These are phyloP conservation scores for Siniperca chuatsi DNA, from an alignment of 2,113 vertebrate species.

Conservation along the genomic window DNA sequence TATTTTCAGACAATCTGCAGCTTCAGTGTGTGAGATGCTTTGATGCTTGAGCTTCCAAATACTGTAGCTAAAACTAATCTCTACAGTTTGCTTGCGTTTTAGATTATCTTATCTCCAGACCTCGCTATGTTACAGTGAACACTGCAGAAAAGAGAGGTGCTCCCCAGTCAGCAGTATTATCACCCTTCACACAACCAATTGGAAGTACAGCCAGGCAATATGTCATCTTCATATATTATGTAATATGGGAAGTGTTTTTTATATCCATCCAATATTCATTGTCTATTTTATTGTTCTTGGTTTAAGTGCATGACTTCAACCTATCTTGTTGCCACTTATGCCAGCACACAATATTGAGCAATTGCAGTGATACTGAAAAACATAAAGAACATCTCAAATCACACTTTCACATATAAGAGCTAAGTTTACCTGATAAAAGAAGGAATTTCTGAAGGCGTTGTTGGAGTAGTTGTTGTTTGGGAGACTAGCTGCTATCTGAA, in stretches of 20 bases:
- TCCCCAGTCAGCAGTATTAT: neutral
- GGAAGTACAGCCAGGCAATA: neutral
- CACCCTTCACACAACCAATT: neutral
- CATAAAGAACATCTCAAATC: neutral
- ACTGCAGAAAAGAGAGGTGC: neutral
- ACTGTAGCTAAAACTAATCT: neutral
- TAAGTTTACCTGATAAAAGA: conserved; percentile 90
- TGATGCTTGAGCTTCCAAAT: neutral
- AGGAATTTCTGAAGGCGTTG: conserved; percentile 88
- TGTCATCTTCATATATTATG: neutral
- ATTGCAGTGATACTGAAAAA: neutral
- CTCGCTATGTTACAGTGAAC: neutral
- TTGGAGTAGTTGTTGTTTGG: conserved; percentile 80
- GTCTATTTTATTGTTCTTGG: neutral
- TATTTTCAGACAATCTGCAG: neutral
- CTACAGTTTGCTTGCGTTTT: neutral
- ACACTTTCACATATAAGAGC: neutral
- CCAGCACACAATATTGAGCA: neutral
- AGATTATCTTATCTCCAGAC: neutral
- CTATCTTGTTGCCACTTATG: neutral
- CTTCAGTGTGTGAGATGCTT: neutral
- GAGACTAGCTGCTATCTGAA: conserved; percentile 87
- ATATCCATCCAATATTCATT: neutral
- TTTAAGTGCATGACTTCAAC: neutral
- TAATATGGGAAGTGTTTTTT: neutral